Evolutionary conservation across 1,140 invertebrate species (phyloP), one percentile per base, ranked within the genome.

Genomic region (Drosophila pachea): DNA sequence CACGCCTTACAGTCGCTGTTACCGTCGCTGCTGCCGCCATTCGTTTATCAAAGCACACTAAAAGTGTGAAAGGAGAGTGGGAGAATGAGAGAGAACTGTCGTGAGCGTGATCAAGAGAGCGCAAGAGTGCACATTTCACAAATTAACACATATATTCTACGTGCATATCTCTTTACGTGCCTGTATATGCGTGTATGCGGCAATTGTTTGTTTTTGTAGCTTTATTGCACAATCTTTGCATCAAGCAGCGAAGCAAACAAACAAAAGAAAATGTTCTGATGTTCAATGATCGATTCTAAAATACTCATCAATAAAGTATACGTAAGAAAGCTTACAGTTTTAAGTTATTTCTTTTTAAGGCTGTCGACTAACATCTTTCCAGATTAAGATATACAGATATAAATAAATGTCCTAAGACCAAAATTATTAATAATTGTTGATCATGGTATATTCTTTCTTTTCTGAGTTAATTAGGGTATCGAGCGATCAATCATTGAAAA

Each of bases 201-300:
- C 75, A 73, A 76, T 83, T 72, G 67, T 82, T 82, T 82, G 67
- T 83, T 82, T 68, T 83, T 78, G 62, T 77, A 69, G 78, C 69
- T 83, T 83, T 78, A 82, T 82, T 82, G 78, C 78, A 82, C 74
- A 82, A 82, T 82, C 78, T 64, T 50, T 52, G 9, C 36, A 69
- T 61, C 53, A 69, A 47, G 48, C 68, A 69, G 45, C 55, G 43
- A 56, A 56, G 49, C 61, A 78, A 72, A 58, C 73, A 61, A 48
- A 53, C 35, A 58, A 55, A 65, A 61, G 75, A 71, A 50, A 68
- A 63, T 9, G n/a, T 43, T 40, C 12, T 43, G 55, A 43, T 66
- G 11, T 8, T 11, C 35, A 45, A 65, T 53, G 9, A 58, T 42
- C 54, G 65, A 47, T 50, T 22, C 29, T 33, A 11, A 60, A 50